phyloP scores from a whole-genome alignment of 2,888 invertebrate species.

The Parasteatoda lunata region DNA sequence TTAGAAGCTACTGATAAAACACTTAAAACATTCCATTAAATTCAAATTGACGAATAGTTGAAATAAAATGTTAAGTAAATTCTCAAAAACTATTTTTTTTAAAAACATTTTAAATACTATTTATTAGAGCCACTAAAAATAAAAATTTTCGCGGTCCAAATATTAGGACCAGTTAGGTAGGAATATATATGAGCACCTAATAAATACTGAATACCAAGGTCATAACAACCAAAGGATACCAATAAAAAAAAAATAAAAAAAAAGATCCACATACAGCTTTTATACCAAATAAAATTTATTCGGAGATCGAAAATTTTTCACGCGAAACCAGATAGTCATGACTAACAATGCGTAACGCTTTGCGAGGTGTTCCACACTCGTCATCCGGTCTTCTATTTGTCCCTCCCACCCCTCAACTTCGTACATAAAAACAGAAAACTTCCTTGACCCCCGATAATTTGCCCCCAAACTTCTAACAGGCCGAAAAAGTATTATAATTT shows the following conservation, averaged over 20 bases:
- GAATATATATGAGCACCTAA: too few species aligned
- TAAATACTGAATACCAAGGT: slow-evolving; percentile 21
- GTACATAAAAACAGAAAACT: neutral
- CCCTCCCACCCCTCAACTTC: neutral
- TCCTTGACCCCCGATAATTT: slow-evolving; percentile 17
- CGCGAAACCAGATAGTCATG: slow-evolving; percentile 66
- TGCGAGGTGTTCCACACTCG: slow-evolving; percentile 28
- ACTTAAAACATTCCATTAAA: too few species aligned
- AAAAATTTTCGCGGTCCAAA: too few species aligned
- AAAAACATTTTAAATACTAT: too few species aligned
- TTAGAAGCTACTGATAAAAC: too few species aligned
- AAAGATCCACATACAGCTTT: slow-evolving; percentile 19
- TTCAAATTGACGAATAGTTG: too few species aligned
- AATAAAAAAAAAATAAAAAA: slow-evolving; percentile 8
- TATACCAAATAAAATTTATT: slow-evolving; percentile 59
- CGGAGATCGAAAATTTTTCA: slow-evolving; percentile 61
- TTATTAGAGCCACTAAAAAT: too few species aligned
- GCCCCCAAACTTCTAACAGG: neutral
- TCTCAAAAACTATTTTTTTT: too few species aligned
- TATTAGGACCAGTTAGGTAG: too few species aligned
- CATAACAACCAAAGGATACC: slow-evolving; percentile 36
- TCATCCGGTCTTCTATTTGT: slow-evolving; percentile 49
- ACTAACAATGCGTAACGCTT: slow-evolving; percentile 60
- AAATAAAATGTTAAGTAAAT: too few species aligned
- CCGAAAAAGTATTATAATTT: slow-evolving; percentile 7